Conservation (phyloP, 2,113 vertebrate genomes). For the Corythoichthys haematopterus region DNA sequence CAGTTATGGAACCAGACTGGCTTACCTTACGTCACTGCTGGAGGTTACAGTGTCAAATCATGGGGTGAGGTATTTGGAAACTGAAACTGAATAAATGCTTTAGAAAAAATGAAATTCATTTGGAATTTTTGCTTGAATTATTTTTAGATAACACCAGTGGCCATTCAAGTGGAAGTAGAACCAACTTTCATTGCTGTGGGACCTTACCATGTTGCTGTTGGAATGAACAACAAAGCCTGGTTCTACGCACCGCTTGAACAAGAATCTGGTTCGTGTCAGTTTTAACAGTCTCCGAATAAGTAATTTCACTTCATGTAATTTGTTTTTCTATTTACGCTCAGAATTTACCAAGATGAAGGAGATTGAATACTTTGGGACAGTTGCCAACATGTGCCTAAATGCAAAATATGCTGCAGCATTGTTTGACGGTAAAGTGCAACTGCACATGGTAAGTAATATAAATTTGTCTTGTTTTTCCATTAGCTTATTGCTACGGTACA, state of each 20-base stretch:
- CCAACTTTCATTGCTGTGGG: constrained; percentile 91
- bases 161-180: constrained; percentile 88
- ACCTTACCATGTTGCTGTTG: constrained; percentile 87
- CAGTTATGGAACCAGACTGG: constrained; percentile 82
- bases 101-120: neutral
- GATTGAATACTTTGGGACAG: constrained; percentile 89
- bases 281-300: neutral
- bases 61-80: constrained; percentile 70
- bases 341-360: constrained; percentile 87
- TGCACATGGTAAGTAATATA: constrained; percentile 84
- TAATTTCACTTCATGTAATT: neutral
- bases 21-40: constrained; percentile 91
- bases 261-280: constrained; percentile 42
- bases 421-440: constrained; percentile 93
- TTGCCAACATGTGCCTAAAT: constrained; percentile 87
- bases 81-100: neutral
- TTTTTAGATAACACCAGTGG: constrained; percentile 79
- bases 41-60: constrained; percentile 90
- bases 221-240: constrained; percentile 98
- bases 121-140: neutral
- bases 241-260: constrained; percentile 86
- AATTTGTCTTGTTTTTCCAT: neutral
- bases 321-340: constrained; percentile 42
- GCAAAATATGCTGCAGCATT: constrained; percentile 89
- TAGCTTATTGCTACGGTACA: neutral